Evolutionary conservation across 2,797 vertebrate species (phyloP), one percentile per base, ranked within the genome.

Genomic region (Crocidura indochinensis): DNA sequence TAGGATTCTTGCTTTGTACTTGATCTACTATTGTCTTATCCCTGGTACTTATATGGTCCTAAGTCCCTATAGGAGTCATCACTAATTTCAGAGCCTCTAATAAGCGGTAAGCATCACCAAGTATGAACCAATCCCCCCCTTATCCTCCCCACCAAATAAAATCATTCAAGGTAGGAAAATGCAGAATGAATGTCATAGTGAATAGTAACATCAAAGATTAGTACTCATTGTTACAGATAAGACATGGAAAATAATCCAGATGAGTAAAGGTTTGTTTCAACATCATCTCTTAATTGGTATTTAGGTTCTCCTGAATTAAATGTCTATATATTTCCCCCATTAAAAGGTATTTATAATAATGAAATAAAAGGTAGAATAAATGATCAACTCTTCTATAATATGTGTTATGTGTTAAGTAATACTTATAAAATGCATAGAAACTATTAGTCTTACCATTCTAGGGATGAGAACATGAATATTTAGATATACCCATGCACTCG

Each of bases 241-340:
- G 67, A 68, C 29, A 47, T 2, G 53, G 60, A 46, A 75, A 56
- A 81, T 38, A 85, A 19, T 4, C 3, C 1, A 92, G 38, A 44
- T 2, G 1, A 38, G 51, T 88, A 88, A 62, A 73, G 62, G 0
- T 73, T 80, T 77, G 2, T 27, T 88, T 17, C 6, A 51, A 80
- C 20, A 75, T 11, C 9, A 64, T 47, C 11, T 88, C 56, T 82
- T 24, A 78, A 24, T 68, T 75, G 12, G 8, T 68, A 47, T 65
- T 85, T 68, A 82, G 22, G 2, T n/a, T 92, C 14, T 74, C 22
- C 12, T 74, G 10, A 77, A 74, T 84, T 80, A 38, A 69, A 71
- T 69, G 49, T 0, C 22, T 82, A 6, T 53, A 46, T 19, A 76
- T 38, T 77, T 6, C 17, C 88, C 11, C 84, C 11, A 53, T n/a